Evolutionary conservation across 2,888 invertebrate species (phyloP), one percentile per base, ranked within the genome.

Genomic region (Stenchaetothrips biformis): DNA sequence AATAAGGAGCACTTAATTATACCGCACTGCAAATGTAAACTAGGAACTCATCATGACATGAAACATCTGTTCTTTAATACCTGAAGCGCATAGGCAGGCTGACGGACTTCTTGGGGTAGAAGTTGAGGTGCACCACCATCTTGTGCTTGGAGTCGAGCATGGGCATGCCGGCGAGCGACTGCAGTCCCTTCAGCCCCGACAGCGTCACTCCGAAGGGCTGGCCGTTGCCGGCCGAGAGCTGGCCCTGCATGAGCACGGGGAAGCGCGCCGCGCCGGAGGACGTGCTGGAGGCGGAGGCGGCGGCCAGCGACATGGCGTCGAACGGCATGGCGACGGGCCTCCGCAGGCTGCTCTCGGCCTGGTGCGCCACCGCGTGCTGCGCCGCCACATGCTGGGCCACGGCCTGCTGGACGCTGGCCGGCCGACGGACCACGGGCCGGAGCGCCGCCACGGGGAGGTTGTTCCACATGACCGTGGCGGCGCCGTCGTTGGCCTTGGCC

Each of bases 41-140:
- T 2, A 8, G 53, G 53, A 2, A 9, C 49, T 53, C 53, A 16
- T 53, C 53, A 53, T 53, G 53, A 7, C 4, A 53, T 11, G 6
- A 0, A 13, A 18, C 53, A 13, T 13, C 4, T 7, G 25, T 25
- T 25, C 1, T 8, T n/a, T 21, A 25, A 18, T 53, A 74, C 67
- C 67, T 74, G 67, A 74, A 25, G 11, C 25, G 21, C 67, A 74
- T 74, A 9, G 67, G 67, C 8, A 67, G 8, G 21, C 11, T 74
- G 25, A 74, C 81, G 9, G 81, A 25, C 79, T 82, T 83, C 74
- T 81, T 83, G 0, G 83, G 83, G 62, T 80, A 83, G 0, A 83
- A 81, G 74, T 83, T 83, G 9, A 83, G 81, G 47, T 83, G 83
- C 7, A 83, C 81, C n/a, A 83, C 81, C 83, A 83, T 83, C n/a